These are phyloP conservation scores for Bruchidius siliquastri DNA, from an alignment of 2,888 invertebrate genomes.

Conservation along the genomic window DNA sequence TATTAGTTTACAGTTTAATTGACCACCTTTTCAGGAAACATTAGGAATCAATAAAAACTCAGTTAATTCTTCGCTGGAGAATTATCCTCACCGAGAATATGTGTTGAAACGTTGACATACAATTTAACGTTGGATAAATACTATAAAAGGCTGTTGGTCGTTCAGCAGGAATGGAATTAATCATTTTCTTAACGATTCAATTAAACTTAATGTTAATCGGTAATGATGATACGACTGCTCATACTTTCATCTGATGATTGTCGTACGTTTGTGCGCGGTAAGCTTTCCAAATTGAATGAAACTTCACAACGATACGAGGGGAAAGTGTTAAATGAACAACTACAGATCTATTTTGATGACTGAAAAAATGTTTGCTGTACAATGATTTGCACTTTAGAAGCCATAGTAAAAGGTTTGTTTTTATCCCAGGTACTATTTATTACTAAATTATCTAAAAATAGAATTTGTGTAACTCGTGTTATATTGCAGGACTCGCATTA, in stretches of 20 bases:
- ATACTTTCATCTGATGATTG: neutral
- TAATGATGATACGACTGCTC: neutral
- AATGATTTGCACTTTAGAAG: no score
- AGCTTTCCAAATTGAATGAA: neutral
- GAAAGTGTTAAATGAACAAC: no score
- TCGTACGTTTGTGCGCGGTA: neutral
- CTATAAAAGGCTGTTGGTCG: neutral
- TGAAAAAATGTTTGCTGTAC: no score
- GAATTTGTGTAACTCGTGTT: no score
- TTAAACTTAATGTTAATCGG: neutral
- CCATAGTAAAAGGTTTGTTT: no score
- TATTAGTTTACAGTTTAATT: neutral
- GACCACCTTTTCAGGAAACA: neutral
- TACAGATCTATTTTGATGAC: no score
- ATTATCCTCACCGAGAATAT: neutral
- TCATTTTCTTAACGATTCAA: neutral
- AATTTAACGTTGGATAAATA: neutral
- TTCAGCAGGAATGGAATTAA: neutral
- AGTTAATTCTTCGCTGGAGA: neutral
- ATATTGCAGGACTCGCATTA: no score
- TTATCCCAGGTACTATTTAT: no score
- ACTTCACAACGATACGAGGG: neutral
- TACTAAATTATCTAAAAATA: no score
- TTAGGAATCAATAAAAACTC: neutral
- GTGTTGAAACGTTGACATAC: neutral